Evolutionary conservation across 2,113 vertebrate species (phyloP).

Genomic region (Pseudorasbora parva): DNA sequence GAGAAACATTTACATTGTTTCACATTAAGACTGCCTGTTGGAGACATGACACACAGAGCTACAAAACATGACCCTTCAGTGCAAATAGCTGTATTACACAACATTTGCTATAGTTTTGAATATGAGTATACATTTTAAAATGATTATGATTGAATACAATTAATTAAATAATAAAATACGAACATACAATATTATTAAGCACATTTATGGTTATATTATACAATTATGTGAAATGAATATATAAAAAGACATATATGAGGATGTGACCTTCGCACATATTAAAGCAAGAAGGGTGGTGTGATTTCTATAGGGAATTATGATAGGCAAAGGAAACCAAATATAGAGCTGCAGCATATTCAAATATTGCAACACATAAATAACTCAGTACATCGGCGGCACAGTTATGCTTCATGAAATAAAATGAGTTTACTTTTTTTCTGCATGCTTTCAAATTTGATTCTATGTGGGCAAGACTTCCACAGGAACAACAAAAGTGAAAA

Average conservation of each 20-base stretch:
- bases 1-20: constrained; percentile 35
- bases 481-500: neutral
- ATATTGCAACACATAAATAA: neutral
- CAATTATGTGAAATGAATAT: too few relatives aligned
- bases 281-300: neutral
- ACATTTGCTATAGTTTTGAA: neutral
- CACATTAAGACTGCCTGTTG: constrained; percentile 47
- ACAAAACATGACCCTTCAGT: neutral
- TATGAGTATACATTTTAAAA: neutral
- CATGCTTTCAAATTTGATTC: neutral
- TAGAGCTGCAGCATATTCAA: neutral
- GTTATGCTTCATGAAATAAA: neutral
- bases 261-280: too few relatives aligned
- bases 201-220: neutral
- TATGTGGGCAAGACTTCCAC: neutral
- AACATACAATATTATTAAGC: neutral
- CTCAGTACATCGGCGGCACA: neutral
- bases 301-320: neutral
- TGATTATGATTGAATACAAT: neutral
- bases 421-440: neutral
- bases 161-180: neutral
- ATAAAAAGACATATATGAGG: too few relatives aligned
- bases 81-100: neutral
- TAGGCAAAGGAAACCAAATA: neutral
- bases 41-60: constrained; percentile 30